Base-by-base conservation (phyloP, 2,113 vertebrate species). In the Podocnemis expansa region DNA sequence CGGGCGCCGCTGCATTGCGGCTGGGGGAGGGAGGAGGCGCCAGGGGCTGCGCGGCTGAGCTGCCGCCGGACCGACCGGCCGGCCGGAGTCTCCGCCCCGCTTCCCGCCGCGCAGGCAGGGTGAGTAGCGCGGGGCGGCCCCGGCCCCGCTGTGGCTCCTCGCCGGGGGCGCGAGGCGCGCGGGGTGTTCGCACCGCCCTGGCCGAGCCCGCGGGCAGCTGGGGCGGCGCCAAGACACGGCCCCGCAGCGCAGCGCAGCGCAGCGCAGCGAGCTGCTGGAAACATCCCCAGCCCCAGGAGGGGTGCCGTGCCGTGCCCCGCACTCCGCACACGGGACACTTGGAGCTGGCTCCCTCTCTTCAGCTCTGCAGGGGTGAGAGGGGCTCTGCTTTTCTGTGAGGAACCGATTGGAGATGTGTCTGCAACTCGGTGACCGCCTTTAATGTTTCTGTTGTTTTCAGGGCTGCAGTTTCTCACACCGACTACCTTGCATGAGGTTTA, bases 1-100 rank as follows among this genome's bases (percentile, higher is more conserved):
- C 56, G 12, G 25, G 41, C 24, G 29, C 70, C 82, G 89, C 93
- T 96, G 95, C 93, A 92, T 13, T 93, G 95, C 81, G 60, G 93
- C 95, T 85, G 86, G 80, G 41, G 1, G 27, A 8, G 31, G 5
- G 54, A 31, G 13, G 31, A 8, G 27, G 19, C 25, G 19, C 34
- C 1, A n/a, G 6, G n/a, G 2, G 17, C 9, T 19, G 13, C 45
- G 54, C 31, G 55, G n/a, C n/a, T n/a, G n/a, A n/a, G n/a, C n/a
- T n/a, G n/a, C n/a, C n/a, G n/a, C n/a, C n/a, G n/a, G n/a, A n/a
- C n/a, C n/a, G 92, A 80, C 27, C 67, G 56, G 52, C 24, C 79
- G 82, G 78, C 2, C 60, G 5, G 60, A 2, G 88, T 38, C n/a
- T 70, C n/a, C 9, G 63, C n/a, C 63, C 63, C 17, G 63, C 63